A percentile compares a stretch with the other conserved stretches of the same genome.
Conservation (phyloP, 1,140 invertebrate genomes). For the Pinna nobilis region DNA sequence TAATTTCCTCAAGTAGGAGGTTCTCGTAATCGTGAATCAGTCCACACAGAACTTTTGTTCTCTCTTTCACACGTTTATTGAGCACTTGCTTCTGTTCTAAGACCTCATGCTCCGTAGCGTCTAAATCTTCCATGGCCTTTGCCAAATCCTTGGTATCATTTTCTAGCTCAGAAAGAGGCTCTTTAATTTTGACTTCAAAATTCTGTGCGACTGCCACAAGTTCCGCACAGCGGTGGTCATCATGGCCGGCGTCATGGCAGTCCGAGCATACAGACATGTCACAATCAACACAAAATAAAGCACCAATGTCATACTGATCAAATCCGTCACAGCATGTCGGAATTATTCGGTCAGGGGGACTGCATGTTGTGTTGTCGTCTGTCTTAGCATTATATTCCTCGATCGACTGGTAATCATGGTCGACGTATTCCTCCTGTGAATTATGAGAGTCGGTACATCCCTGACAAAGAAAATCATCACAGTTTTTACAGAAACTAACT, state of each 20-base stretch:
- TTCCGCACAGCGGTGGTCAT: slow-evolving; percentile 64
- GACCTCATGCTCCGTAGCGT: slow-evolving; percentile 45
- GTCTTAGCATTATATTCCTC: slow-evolving; percentile 36
- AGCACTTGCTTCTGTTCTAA: slow-evolving; percentile 52
- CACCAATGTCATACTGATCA: slow-evolving; percentile 64
- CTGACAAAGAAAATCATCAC: slow-evolving; percentile 60
- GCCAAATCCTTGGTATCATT: slow-evolving; percentile 53
- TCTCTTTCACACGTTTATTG: slow-evolving; percentile 46
- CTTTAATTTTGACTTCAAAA: slow-evolving; percentile 64
- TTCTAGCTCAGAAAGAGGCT: slow-evolving; percentile 57
- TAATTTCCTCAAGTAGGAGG: slow-evolving; percentile 58
- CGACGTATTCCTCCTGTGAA: slow-evolving; percentile 42
- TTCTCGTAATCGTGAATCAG: slow-evolving; percentile 63
- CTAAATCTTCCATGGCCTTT: slow-evolving; percentile 46
- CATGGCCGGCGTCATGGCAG: slow-evolving; percentile 55
- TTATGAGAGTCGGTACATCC: slow-evolving; percentile 44
- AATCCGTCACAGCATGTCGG: slow-evolving; percentile 59
- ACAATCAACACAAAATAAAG: slow-evolving; percentile 66
- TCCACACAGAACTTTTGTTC: slow-evolving; percentile 59
- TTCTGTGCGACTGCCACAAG: slow-evolving; percentile 60
- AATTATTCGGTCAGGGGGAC: slow-evolving; percentile 36
- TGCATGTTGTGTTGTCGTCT: slow-evolving; percentile 24
- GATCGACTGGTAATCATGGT: slow-evolving; percentile 54
- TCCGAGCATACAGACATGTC: slow-evolving; percentile 60
- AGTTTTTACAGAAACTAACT: slow-evolving; percentile 56